Conservation (phyloP, 1,140 invertebrate species). For the Drosophila nannoptera region DNA sequence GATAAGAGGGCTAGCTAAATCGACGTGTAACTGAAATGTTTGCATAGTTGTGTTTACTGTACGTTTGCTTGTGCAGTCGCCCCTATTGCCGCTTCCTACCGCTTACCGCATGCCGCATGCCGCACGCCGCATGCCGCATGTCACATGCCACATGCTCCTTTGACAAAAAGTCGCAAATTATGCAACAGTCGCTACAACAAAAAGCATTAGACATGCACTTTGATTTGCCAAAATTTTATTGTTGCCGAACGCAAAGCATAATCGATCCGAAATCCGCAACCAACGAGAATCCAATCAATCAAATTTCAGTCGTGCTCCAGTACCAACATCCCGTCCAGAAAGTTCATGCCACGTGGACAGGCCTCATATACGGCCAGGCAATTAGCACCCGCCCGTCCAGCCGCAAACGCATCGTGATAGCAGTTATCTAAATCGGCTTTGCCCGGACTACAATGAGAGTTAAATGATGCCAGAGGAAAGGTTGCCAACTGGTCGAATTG, state of each 20-base stretch:
- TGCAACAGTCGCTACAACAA: slow-evolving; percentile 61
- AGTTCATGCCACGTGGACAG: slow-evolving; percentile 62
- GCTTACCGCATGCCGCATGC: slow-evolving; percentile 10
- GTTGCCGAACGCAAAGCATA: slow-evolving; percentile 23
- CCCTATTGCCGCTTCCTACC: slow-evolving; percentile 49
- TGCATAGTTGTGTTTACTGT: slow-evolving; percentile 5
- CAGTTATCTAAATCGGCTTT: slow-evolving; percentile 61
- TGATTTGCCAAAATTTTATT: slow-evolving; percentile 70
- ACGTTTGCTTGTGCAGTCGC: slow-evolving; percentile 27
- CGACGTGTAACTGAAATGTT: slow-evolving; percentile 35
- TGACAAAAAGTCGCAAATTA: slow-evolving; percentile 66
- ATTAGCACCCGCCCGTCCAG: slow-evolving; percentile 66
- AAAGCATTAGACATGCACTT: slow-evolving; percentile 69
- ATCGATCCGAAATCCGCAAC: slow-evolving; percentile 17
- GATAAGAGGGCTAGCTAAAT: neutral
- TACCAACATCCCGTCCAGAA: slow-evolving; percentile 49
- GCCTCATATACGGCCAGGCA: slow-evolving; percentile 51
- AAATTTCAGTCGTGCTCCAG: slow-evolving; percentile 37
- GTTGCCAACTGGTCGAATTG: slow-evolving; percentile 3
- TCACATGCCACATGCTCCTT: slow-evolving; percentile 25
- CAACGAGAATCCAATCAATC: slow-evolving; percentile 53
- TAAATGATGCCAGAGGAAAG: neutral
- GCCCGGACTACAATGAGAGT: slow-evolving; percentile 57
- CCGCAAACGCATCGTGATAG: slow-evolving; percentile 63
- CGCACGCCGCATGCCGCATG: slow-evolving; percentile 9